Evolutionary conservation across 2,797 vertebrate genomes (phyloP).

Genomic region (Miichthys miiuy): DNA sequence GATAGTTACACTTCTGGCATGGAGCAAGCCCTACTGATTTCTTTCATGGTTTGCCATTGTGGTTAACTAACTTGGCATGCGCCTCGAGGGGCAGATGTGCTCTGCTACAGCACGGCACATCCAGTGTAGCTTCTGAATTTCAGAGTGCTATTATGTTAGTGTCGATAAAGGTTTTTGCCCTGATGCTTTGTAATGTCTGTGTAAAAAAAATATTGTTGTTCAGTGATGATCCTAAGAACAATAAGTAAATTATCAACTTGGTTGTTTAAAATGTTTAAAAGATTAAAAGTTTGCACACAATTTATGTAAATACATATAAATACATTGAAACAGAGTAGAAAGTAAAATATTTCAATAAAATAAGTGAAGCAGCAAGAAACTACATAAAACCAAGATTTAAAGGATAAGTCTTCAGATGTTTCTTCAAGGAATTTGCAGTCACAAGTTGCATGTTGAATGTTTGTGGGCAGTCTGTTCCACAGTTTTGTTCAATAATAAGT

Average conservation of each 20-base stretch:
- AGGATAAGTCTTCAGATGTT: background rate
- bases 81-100: conserved; percentile 20
- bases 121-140: conserved; percentile 18
- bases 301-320: background rate
- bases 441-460: background rate
- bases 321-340: background rate
- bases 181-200: background rate
- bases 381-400: background rate
- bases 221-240: no score
- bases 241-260: background rate
- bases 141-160: background rate
- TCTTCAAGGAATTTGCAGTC: background rate
- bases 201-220: background rate
- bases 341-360: background rate
- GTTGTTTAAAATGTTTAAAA: background rate
- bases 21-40: conserved; percentile 31
- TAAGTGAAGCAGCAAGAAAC: background rate
- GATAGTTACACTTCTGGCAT: conserved; percentile 22
- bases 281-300: background rate
- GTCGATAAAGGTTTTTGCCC: background rate
- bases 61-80: conserved; percentile 51
- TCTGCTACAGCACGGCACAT: conserved; percentile 6
- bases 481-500: background rate
- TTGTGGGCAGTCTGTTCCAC: background rate
- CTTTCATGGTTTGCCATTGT: conserved; percentile 57